Evolutionary conservation across 2,888 invertebrate genomes (phyloP).

Genomic region (Oligia fasciuncula): DNA sequence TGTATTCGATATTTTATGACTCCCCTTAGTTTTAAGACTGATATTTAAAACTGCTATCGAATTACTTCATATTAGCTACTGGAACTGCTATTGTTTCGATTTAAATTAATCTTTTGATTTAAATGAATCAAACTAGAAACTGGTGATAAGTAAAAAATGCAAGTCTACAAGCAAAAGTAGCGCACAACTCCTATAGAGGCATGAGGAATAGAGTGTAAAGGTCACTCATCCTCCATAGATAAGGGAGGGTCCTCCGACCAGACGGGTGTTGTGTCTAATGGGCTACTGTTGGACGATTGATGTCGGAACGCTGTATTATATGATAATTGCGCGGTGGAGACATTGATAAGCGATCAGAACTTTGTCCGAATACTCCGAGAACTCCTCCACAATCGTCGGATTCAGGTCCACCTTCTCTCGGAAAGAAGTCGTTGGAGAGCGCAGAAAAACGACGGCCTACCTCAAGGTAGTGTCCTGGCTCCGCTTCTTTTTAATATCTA

Average conservation of each 20-base stretch:
- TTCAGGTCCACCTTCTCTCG: too few species aligned
- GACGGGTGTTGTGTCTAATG: too few species aligned
- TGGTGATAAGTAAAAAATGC: too few species aligned
- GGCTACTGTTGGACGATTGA: not conserved
- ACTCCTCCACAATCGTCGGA: too few species aligned
- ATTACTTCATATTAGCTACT: not conserved
- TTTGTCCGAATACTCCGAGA: too few species aligned
- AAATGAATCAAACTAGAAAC: not conserved
- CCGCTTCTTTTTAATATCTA: too few species aligned
- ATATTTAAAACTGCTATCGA: not conserved
- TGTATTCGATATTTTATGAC: slow-evolving; percentile 1
- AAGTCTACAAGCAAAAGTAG: not conserved
- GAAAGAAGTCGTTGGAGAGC: too few species aligned
- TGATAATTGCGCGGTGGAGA: not conserved
- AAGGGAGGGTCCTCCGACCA: not conserved
- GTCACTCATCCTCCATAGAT: not conserved
- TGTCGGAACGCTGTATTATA: not conserved
- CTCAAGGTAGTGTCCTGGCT: too few species aligned
- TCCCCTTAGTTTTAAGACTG: not conserved
- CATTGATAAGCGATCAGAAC: too few species aligned
- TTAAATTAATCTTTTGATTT: not conserved
- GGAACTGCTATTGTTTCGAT: not conserved
- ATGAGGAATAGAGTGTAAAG: not conserved
- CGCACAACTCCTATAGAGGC: not conserved
- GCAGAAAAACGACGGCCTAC: too few species aligned